Percentiles rank a stretch among this genome's conserved stretches.
Conservation (phyloP, 2,797 vertebrate species). For the Spinibarbus caldwelli region DNA sequence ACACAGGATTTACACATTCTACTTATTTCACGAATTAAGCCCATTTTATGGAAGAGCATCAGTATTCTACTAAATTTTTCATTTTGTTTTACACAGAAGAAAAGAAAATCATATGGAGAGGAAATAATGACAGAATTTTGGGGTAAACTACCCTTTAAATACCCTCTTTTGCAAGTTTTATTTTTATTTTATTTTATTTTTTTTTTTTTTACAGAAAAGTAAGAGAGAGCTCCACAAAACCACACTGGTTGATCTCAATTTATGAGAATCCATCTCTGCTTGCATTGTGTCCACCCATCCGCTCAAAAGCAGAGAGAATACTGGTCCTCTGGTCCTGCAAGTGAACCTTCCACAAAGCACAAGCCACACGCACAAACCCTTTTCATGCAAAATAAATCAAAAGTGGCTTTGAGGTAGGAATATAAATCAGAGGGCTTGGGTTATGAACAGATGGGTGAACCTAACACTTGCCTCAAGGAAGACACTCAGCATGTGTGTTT, state of each 20-base stretch:
- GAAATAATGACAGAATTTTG: background rate
- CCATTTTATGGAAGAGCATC: background rate
- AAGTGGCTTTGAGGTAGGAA: conserved; percentile 57
- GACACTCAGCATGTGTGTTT: conserved; percentile 32
- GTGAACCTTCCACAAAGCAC: conserved; percentile 28
- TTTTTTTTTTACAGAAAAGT: background rate
- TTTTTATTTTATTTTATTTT: too few species aligned
- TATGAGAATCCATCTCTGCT: conserved; percentile 3
- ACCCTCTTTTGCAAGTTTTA: background rate
- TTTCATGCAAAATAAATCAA: conserved; percentile 65
- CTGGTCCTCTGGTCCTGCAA: background rate
- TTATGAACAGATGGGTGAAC: conserved; percentile 51
- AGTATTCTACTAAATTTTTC: background rate
- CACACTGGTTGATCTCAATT: conserved; percentile 6
- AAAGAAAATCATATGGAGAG: background rate
- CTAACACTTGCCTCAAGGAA: conserved; percentile 29
- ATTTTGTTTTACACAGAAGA: background rate
- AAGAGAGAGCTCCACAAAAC: background rate
- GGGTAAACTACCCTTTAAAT: background rate
- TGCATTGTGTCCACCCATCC: background rate
- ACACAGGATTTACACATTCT: too few species aligned
- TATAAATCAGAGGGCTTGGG: conserved; percentile 54
- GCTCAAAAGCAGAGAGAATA: background rate
- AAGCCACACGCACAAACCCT: conserved; percentile 40
- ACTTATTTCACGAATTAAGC: too few species aligned